phyloP scores from a whole-genome alignment of 2,113 vertebrate species.

The Hippolais icterina region DNA sequence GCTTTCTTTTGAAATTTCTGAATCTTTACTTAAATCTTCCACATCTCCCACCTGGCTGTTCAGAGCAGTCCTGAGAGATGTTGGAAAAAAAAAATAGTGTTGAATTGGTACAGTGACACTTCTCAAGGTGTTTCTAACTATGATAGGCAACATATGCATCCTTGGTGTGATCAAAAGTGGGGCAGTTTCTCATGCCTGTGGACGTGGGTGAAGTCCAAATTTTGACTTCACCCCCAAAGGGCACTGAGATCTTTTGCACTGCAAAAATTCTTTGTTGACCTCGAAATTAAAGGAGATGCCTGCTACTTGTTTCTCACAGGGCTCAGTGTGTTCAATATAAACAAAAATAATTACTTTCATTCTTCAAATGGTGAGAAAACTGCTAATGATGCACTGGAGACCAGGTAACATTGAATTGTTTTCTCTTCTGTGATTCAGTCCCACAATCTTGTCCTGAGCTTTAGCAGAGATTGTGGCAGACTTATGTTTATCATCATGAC shows the following conservation, averaged over 20 bases:
- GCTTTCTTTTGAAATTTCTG: background rate
- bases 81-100: background rate
- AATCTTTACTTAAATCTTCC: background rate
- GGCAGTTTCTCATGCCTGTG: background rate
- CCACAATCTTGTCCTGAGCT: fast-evolving
- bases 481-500: background rate
- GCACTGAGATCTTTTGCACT: background rate
- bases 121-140: background rate
- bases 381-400: background rate
- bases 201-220: background rate
- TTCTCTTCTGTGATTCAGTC: background rate
- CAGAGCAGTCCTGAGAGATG: background rate
- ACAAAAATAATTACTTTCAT: background rate
- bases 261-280: background rate
- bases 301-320: background rate
- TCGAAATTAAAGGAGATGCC: background rate
- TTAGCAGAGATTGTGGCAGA: background rate
- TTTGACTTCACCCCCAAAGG: background rate
- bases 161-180: background rate
- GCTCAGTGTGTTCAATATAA: background rate
- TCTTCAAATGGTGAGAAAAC: background rate
- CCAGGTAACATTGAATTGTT: background rate
- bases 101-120: background rate
- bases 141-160: background rate
- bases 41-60: background rate